phyloP scores from a whole-genome alignment of 2,888 invertebrate species.

The Exephanes ischioxanthus region DNA sequence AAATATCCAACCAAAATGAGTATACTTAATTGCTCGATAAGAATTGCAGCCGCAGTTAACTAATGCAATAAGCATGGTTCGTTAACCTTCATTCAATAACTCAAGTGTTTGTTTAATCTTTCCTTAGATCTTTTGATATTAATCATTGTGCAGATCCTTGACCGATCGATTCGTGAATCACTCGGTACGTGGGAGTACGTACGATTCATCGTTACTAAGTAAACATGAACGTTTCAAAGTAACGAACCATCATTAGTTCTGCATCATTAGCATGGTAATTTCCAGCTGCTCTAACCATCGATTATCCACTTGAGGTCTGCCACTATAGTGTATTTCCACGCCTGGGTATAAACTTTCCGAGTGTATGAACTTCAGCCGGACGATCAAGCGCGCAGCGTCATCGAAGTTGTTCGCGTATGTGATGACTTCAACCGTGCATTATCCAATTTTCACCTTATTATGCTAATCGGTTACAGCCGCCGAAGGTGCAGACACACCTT shows the following conservation, averaged over 20 bases:
- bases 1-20: background rate
- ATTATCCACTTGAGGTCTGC: conserved; percentile 37
- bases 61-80: background rate
- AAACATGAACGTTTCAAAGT: conserved; percentile 10
- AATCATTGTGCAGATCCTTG: background rate
- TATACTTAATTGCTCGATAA: background rate
- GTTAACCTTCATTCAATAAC: background rate
- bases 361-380: conserved; percentile 17
- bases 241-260: conserved; percentile 21
- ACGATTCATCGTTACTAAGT: conserved; percentile 15
- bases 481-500: conserved; percentile 38
- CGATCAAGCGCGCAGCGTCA: conserved; percentile 11
- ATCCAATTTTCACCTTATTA: conserved; percentile 59
- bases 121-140: background rate
- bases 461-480: conserved; percentile 30
- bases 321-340: background rate
- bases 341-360: conserved; percentile 38
- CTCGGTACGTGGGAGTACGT: background rate
- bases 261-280: conserved; percentile 30
- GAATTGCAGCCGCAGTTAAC: background rate
- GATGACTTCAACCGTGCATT: conserved; percentile 43
- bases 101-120: background rate
- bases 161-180: background rate
- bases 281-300: conserved; percentile 24
- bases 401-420: conserved; percentile 23